Conservation (phyloP, 2,888 invertebrate genomes). For the Serrognathus titanus region DNA sequence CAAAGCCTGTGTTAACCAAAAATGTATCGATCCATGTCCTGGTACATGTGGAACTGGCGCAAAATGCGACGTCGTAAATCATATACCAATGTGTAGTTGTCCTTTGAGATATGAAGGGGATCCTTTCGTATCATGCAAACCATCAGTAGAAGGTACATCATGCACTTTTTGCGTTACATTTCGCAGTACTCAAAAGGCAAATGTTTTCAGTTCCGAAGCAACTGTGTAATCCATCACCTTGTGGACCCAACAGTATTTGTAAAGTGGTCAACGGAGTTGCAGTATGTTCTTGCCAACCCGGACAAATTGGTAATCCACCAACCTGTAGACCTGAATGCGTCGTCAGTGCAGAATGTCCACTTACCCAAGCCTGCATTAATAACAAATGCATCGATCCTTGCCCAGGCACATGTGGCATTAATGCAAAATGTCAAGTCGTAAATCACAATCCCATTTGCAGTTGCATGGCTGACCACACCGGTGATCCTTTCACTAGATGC, state of each 20-base stretch:
- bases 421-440: constrained; percentile 71
- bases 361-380: constrained; percentile 74
- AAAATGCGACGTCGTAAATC: constrained; percentile 75
- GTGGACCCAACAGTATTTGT: constrained; percentile 68
- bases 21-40: constrained; percentile 75
- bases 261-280: constrained; percentile 55
- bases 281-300: constrained; percentile 67
- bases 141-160: constrained; percentile 20
- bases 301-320: constrained; percentile 71
- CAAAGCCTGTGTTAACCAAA: constrained; percentile 72
- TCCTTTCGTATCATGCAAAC: constrained; percentile 62
- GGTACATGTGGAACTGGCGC: constrained; percentile 78
- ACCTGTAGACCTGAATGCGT: constrained; percentile 76
- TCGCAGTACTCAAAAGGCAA: no score
- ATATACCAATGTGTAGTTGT: constrained; percentile 80
- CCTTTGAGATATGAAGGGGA: constrained; percentile 71
- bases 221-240: constrained; percentile 70
- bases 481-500: constrained; percentile 75
- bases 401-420: constrained; percentile 71
- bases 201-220: constrained; percentile 47
- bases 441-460: constrained; percentile 79
- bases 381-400: constrained; percentile 81
- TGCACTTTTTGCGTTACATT: constrained; percentile 5
- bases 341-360: constrained; percentile 73
- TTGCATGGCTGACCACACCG: constrained; percentile 65